Conservation (phyloP, 2,888 invertebrate species). For the Eumacrocentrus americanus region DNA sequence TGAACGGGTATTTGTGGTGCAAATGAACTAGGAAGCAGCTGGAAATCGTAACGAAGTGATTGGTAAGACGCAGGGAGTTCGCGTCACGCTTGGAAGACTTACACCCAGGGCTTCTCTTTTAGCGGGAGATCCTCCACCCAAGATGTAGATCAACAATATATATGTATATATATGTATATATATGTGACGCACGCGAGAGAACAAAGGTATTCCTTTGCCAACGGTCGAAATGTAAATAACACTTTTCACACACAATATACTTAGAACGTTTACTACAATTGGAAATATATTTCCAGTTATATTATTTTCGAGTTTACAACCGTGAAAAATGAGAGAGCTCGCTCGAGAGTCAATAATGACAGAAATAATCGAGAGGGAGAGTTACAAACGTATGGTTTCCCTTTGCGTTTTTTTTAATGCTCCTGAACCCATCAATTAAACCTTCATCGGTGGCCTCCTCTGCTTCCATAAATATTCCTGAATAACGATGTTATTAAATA, state of each 20-base stretch:
- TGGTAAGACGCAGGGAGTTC: not conserved
- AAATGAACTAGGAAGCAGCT: no score
- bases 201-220: conserved; percentile 10
- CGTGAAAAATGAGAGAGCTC: conserved; percentile 5
- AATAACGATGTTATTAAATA: conserved; percentile 25
- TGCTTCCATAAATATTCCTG: conserved; percentile 14
- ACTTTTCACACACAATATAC: not conserved
- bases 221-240: conserved; percentile 31
- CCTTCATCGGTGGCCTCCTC: conserved; percentile 29
- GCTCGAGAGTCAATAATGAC: conserved; percentile 8
- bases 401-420: not conserved
- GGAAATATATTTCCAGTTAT: not conserved
- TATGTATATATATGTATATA: no score
- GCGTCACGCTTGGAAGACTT: conserved; percentile 28
- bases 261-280: not conserved
- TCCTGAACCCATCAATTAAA: conserved; percentile 31
- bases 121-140: conserved; percentile 44
- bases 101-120: no score
- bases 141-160: no score
- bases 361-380: not conserved
- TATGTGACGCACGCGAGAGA: conserved; percentile 1
- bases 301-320: conserved; percentile 5
- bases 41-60: conserved; percentile 25
- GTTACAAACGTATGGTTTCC: not conserved
- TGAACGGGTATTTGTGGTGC: no score